A percentile compares a stretch with the other conserved stretches of the same genome.
These are phyloP conservation scores for Baronia brevicornis DNA, from an alignment of 2,888 invertebrate species.

Conservation along the genomic window DNA sequence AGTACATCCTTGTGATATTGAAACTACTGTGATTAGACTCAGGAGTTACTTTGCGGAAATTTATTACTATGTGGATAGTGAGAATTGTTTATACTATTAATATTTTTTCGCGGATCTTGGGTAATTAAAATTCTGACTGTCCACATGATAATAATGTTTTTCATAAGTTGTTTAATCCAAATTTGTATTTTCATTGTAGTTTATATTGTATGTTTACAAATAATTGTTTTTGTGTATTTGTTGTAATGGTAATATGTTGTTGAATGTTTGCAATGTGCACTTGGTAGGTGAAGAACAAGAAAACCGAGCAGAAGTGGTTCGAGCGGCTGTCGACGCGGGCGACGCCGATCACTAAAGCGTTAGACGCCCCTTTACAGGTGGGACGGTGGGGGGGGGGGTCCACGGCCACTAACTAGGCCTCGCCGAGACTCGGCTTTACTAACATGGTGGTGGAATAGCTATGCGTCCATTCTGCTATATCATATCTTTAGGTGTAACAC, in stretches of 20 bases:
- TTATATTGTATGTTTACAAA: too few species aligned
- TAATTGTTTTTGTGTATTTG: too few species aligned
- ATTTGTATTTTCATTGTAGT: neutral
- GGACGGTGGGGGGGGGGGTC: constrained; percentile 27
- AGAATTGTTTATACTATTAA: too few species aligned
- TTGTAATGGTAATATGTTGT: too few species aligned
- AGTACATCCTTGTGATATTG: too few species aligned
- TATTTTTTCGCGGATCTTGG: neutral
- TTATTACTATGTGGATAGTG: too few species aligned
- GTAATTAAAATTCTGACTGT: neutral
- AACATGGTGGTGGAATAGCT: too few species aligned
- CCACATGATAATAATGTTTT: constrained; percentile 1
- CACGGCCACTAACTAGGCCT: constrained; percentile 23
- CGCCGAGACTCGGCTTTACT: too few species aligned
- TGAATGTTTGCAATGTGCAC: constrained; percentile 6
- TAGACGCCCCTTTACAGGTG: constrained; percentile 54
- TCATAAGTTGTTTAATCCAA: neutral
- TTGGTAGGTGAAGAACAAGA: constrained; percentile 48
- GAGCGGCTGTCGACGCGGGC: constrained; percentile 57
- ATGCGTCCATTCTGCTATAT: too few species aligned
- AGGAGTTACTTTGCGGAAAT: too few species aligned
- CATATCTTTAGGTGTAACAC: too few species aligned
- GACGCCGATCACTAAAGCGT: constrained; percentile 39
- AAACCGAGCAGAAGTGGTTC: constrained; percentile 57
- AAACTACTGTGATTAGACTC: too few species aligned